These are phyloP conservation scores for Ctenicera cuprea DNA, from an alignment of 2,888 invertebrate species.

Conservation along the genomic window DNA sequence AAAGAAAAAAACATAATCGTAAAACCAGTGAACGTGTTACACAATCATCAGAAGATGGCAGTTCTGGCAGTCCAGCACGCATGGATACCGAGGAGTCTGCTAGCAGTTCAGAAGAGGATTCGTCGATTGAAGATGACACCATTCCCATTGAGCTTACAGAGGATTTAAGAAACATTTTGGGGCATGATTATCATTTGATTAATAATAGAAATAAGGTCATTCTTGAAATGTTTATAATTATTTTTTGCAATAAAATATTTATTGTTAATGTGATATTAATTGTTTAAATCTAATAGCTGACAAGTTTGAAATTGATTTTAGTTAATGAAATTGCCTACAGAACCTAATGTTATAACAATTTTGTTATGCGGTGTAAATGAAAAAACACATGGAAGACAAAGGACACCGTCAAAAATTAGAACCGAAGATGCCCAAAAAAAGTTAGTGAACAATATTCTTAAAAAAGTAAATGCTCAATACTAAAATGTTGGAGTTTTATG, in stretches of 20 bases:
- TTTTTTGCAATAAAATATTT: background rate
- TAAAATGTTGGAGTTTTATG: background rate
- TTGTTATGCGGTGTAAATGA: slow-evolving; percentile 75
- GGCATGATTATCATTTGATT: slow-evolving; percentile 81
- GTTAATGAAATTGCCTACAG: slow-evolving; percentile 79
- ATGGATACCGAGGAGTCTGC: slow-evolving; percentile 64
- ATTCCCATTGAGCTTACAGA: slow-evolving; percentile 69
- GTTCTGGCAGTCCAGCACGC: slow-evolving; percentile 77
- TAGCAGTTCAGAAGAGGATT: slow-evolving; percentile 69
- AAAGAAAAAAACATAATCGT: slow-evolving; percentile 80
- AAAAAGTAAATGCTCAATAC: no score
- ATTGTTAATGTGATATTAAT: no score
- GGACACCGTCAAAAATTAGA: slow-evolving; percentile 66
- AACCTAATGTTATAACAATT: slow-evolving; percentile 80
- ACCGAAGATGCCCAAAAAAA: slow-evolving; percentile 71
- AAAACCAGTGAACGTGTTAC: slow-evolving; percentile 72
- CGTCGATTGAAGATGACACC: slow-evolving; percentile 70
- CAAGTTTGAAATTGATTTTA: no score
- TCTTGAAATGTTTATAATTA: slow-evolving; percentile 31
- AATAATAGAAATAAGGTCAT: slow-evolving; percentile 78
- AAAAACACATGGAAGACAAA: slow-evolving; percentile 68
- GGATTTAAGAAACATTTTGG: slow-evolving; percentile 74
- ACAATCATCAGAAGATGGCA: slow-evolving; percentile 83
- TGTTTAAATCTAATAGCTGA: no score
- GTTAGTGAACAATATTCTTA: slow-evolving; percentile 58